These are phyloP conservation scores for Sycobia sp. DNA, from an alignment of 1,140 invertebrate genomes.

Conservation along the genomic window DNA sequence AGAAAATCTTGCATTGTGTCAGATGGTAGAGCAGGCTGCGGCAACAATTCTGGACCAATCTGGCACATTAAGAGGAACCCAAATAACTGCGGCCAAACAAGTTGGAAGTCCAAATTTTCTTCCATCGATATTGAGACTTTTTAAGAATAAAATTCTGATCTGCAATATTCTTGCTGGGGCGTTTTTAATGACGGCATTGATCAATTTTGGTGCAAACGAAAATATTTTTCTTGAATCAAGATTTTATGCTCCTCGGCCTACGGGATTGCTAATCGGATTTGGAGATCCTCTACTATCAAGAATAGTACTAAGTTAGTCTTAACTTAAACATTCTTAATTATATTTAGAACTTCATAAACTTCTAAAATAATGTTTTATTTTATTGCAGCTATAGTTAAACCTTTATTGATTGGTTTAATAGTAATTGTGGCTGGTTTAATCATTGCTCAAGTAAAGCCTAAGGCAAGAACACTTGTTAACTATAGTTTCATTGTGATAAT, in stretches of 20 bases:
- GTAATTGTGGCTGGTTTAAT: constrained; percentile 68
- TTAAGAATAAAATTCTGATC: constrained; percentile 67
- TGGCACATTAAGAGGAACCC: constrained; percentile 32
- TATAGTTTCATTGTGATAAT: constrained; percentile 66
- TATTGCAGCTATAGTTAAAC: constrained; percentile 61
- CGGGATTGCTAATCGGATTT: constrained; percentile 60
- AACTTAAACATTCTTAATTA: too few species aligned
- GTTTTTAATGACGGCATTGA: constrained; percentile 64
- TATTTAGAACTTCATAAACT: not conserved
- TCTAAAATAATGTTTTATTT: not conserved
- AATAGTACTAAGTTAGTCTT: constrained; percentile 55
- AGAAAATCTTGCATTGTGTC: constrained; percentile 9
- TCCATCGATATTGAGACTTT: constrained; percentile 63
- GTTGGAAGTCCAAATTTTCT: constrained; percentile 58
- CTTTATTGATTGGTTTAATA: constrained; percentile 67
- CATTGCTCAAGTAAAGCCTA: constrained; percentile 66
- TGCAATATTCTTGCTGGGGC: constrained; percentile 65
- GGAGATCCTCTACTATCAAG: constrained; percentile 63
- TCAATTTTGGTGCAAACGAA: constrained; percentile 65
- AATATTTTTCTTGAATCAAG: constrained; percentile 66
- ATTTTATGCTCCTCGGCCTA: constrained; percentile 65
- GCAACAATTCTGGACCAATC: constrained; percentile 54
- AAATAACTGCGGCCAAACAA: constrained; percentile 36
- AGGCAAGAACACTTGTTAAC: constrained; percentile 59
- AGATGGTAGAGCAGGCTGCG: constrained; percentile 65